Conservation (phyloP, 2,113 vertebrate genomes). For the Tichodroma muraria region DNA sequence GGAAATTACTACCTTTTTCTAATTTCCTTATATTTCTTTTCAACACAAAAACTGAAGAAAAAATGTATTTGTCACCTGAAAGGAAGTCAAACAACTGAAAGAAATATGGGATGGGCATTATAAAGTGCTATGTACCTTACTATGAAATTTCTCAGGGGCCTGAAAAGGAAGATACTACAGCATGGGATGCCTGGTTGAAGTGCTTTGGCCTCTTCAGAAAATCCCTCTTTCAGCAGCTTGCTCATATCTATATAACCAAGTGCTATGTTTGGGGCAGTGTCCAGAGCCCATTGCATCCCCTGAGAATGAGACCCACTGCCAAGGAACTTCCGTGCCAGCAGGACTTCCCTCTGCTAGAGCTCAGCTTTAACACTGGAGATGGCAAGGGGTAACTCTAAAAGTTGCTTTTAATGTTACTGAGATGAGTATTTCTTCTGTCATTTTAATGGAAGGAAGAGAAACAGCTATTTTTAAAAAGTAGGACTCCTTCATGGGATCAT, state of each 20-base stretch:
- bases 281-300: neutral
- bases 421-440: neutral
- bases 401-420: neutral
- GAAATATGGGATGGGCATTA: neutral
- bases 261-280: neutral
- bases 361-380: neutral
- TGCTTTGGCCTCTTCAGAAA: neutral
- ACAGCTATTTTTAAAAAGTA: neutral
- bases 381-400: neutral
- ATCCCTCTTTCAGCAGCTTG: neutral
- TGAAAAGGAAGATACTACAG: neutral
- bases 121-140: neutral
- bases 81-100: neutral
- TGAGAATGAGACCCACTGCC: neutral
- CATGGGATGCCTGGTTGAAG: neutral
- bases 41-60: neutral
- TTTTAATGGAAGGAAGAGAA: constrained; percentile 14
- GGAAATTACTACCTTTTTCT: neutral
- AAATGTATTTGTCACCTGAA: neutral
- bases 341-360: neutral
- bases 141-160: neutral
- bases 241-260: neutral
- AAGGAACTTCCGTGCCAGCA: neutral
- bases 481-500: neutral
- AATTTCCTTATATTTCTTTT: neutral